Evolutionary conservation across 1,140 invertebrate species (phyloP), one percentile per base, ranked within the genome.

Genomic region (Ceratosolen fusciceps): DNA sequence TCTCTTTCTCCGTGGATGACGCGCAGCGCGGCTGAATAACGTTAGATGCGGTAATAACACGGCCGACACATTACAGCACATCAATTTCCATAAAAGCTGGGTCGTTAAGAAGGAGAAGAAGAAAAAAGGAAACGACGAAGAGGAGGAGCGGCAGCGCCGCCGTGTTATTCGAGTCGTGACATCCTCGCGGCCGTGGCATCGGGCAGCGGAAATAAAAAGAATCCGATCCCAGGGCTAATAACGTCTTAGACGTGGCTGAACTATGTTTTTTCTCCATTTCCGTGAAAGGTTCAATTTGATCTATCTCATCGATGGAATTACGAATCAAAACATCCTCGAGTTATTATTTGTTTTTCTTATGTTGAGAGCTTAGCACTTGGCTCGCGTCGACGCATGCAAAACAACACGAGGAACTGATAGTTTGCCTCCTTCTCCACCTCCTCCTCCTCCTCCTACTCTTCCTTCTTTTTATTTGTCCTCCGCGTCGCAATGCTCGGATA

Each of bases 11-110:
- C 14, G 12, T 19, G 49, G 9, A 16, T 16, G 49, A 21, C 49
- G 12, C 49, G 21, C 19, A 52, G 7, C 49, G 49, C 49, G 49
- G 19, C 14, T 52, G 49, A 3, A 52, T 52, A 43, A 43, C 39
- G 10, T 52, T 8, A 52, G 3, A 52, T 52, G 3, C 9, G 12
- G 14, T 21, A 19, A 52, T 52, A 52, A 52, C 16, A 7, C 8
- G 49, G 49, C 19, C 21, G 49, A 19, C 49, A 16, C 19, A 16
- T 52, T 16, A 52, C 2, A 19, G 10, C 2, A 24, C 5, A 74
- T 49, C n/a, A 52, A 65, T 75, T 67, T 52, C 24, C 74, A 75
- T 75, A 34, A 67, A 65, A 76, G 60, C 24, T 16, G 4, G 1
- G 7, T 8, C 14, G 24, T 19, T 39, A 58, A n/a, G n/a, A n/a